phyloP scores from a whole-genome alignment of 2,797 vertebrate genomes.

The Tenualosa ilisha region DNA sequence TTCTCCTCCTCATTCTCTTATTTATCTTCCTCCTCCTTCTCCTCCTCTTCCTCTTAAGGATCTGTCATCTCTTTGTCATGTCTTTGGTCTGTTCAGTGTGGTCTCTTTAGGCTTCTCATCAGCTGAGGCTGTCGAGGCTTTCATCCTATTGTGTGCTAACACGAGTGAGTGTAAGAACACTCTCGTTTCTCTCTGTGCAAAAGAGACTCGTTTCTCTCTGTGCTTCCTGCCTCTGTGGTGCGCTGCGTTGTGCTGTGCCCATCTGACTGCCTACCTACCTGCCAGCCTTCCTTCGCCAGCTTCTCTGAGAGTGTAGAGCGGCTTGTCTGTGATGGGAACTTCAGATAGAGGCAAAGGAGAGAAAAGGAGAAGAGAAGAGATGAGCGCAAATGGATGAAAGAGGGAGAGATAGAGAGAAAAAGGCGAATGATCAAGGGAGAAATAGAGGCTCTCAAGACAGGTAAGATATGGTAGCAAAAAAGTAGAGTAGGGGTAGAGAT shows the following conservation, averaged over 20 bases:
- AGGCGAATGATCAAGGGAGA: slow-evolving; percentile 20
- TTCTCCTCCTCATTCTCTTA: neutral
- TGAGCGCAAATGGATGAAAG: neutral
- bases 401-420: slow-evolving; percentile 10
- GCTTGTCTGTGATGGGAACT: neutral
- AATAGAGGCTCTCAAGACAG: neutral
- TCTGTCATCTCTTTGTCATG: neutral
- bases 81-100: neutral
- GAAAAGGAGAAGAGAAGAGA: neutral
- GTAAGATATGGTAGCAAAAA: slow-evolving; percentile 12
- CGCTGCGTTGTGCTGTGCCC: neutral
- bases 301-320: neutral
- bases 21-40: neutral
- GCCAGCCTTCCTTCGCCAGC: neutral
- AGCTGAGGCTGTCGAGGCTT: neutral
- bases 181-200: neutral
- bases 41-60: neutral
- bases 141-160: slow-evolving; percentile 1
- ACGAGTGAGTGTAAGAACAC: neutral
- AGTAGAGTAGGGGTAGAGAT: slow-evolving; percentile 25
- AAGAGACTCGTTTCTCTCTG: neutral
- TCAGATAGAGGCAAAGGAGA: neutral
- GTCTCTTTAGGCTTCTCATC: slow-evolving; percentile 13
- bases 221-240: neutral
- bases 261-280: neutral